phyloP scores from a whole-genome alignment of 2,888 invertebrate genomes.

The Smittia aterrima region DNA sequence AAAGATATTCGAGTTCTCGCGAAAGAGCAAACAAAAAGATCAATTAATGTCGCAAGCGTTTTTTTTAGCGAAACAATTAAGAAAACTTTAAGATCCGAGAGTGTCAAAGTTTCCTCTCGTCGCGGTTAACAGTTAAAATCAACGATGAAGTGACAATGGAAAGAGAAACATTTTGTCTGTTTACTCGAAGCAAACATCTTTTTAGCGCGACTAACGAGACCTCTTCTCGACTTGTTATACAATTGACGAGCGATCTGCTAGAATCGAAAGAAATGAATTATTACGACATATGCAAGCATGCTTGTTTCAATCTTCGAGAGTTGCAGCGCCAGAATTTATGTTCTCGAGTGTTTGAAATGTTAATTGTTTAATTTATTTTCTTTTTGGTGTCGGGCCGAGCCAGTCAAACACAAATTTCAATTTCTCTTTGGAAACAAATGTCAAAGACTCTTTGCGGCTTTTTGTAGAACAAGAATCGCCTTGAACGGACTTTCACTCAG shows the following conservation, averaged over 20 bases:
- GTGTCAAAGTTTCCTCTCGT: too few relatives aligned
- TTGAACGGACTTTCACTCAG: too few relatives aligned
- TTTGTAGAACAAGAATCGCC: too few relatives aligned
- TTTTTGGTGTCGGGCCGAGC: background rate
- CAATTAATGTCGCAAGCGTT: slow-evolving; percentile 7
- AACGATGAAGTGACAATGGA: too few relatives aligned
- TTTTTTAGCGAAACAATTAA: too few relatives aligned
- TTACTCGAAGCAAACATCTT: too few relatives aligned
- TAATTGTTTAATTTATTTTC: slow-evolving; percentile 32
- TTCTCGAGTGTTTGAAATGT: slow-evolving; percentile 14
- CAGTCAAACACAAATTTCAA: background rate
- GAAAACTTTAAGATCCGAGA: too few relatives aligned
- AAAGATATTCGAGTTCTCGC: background rate
- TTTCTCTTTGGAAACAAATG: background rate
- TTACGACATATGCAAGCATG: background rate
- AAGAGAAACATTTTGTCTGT: too few relatives aligned
- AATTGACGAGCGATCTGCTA: too few relatives aligned
- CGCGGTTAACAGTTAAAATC: too few relatives aligned
- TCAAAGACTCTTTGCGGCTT: background rate
- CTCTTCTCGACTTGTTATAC: too few relatives aligned
- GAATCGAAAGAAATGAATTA: background rate
- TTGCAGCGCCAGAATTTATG: slow-evolving; percentile 5
- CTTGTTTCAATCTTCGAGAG: background rate
- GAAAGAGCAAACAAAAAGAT: background rate
- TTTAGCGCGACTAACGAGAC: too few relatives aligned